A percentile compares a stretch with the other conserved stretches of the same genome.
Evolutionary conservation across 53 echinoderm and acorn worm genomes (phyloP).

Genomic region (Apostichopus leukothele): DNA sequence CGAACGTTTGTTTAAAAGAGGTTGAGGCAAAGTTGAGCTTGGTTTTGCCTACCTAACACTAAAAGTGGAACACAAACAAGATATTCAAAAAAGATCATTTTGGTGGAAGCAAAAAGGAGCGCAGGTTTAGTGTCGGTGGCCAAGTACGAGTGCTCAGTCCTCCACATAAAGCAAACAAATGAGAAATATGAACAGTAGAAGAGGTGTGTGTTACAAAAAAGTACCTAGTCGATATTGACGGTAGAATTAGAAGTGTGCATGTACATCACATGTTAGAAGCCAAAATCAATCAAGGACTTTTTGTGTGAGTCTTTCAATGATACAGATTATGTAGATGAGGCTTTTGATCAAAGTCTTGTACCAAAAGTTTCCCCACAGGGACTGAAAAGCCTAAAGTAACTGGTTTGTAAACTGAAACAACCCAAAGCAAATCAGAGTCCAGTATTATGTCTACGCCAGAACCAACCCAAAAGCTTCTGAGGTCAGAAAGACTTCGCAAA

Average conservation of each 20-base stretch:
- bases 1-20: conserved; percentile 2
- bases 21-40: conserved; percentile 3
- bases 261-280: conserved; percentile 37
- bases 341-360: neutral
- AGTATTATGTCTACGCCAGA: no score
- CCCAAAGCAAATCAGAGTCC: no score
- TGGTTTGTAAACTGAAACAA: fast-evolving
- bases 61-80: neutral
- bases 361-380: neutral
- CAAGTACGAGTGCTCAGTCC: conserved; percentile 14
- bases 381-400: neutral
- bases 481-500: no score
- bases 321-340: neutral
- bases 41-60: conserved; percentile 6
- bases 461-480: no score
- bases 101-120: conserved; percentile 4
- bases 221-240: conserved; percentile 23
- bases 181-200: conserved; percentile 5
- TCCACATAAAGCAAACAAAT: conserved; percentile 7
- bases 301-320: neutral
- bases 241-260: conserved; percentile 32
- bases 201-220: conserved; percentile 30
- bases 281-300: neutral
- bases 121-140: conserved; percentile 1
- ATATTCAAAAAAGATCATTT: neutral